Evolutionary conservation across 2,888 invertebrate species (phyloP).

Genomic region (Seira sanloemensis): DNA sequence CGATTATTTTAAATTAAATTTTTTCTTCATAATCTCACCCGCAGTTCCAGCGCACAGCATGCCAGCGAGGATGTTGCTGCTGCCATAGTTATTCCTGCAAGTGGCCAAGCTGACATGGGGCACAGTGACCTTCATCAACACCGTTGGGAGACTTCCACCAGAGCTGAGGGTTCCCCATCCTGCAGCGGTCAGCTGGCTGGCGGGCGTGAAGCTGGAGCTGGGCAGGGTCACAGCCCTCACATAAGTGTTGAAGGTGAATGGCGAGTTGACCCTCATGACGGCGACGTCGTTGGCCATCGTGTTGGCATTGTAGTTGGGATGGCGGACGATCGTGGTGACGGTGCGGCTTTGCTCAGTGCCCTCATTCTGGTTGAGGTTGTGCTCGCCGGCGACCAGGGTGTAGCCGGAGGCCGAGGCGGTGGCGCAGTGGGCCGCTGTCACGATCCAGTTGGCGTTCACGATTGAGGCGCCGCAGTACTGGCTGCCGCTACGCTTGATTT

Average conservation of each 20-base stretch:
- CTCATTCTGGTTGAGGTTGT: slow-evolving; percentile 60
- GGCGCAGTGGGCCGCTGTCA: slow-evolving; percentile 68
- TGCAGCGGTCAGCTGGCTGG: background rate
- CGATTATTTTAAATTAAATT: no score
- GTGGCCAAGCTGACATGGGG: background rate
- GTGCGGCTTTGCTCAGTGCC: slow-evolving; percentile 55
- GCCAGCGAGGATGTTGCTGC: no score
- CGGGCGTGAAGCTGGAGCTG: background rate
- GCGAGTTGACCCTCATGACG: slow-evolving; percentile 62
- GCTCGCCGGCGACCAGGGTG: slow-evolving; percentile 67
- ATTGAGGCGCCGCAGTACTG: slow-evolving; percentile 57
- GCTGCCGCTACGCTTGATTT: slow-evolving; percentile 34
- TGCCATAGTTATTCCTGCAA: no score
- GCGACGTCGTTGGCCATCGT: slow-evolving; percentile 73
- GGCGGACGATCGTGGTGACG: slow-evolving; percentile 61
- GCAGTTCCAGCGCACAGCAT: no score
- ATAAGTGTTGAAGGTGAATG: slow-evolving; percentile 54
- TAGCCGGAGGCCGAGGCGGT: slow-evolving; percentile 36
- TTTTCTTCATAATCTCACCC: no score
- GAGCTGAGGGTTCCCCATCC: slow-evolving; percentile 23
- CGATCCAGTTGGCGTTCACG: slow-evolving; percentile 56
- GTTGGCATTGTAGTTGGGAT: slow-evolving; percentile 69
- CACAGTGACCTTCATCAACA: background rate
- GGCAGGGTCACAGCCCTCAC: slow-evolving; percentile 21
- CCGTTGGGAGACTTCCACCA: background rate